phyloP scores from a whole-genome alignment of 2,888 invertebrate genomes.

The Cryptocephalus primarius region DNA sequence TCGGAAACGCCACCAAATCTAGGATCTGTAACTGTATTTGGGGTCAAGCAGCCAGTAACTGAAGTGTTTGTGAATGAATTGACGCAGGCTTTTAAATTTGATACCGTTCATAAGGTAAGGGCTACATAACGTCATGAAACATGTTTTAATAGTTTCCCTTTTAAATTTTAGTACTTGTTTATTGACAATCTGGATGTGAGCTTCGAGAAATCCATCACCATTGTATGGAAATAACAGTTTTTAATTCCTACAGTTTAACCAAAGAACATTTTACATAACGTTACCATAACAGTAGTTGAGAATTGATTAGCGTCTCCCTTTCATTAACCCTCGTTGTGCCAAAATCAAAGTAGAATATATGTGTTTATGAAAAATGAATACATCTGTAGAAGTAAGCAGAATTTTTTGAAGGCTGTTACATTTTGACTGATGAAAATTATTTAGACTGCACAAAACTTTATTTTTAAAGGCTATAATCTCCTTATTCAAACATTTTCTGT shows the following conservation, averaged over 20 bases:
- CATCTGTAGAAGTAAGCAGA: too few relatives aligned
- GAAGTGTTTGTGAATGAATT: slow-evolving; percentile 30
- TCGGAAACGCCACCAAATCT: slow-evolving; percentile 32
- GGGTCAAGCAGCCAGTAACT: slow-evolving; percentile 25
- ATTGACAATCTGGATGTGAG: slow-evolving; percentile 28
- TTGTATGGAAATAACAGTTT: slow-evolving; percentile 27
- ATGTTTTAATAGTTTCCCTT: slow-evolving; percentile 1
- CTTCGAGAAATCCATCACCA: slow-evolving; percentile 23
- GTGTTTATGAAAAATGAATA: too few relatives aligned
- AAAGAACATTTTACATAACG: neutral
- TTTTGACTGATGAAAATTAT: too few relatives aligned
- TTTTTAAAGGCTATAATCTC: too few relatives aligned
- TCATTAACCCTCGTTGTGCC: too few relatives aligned
- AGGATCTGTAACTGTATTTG: slow-evolving; percentile 28
- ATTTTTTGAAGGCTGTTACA: too few relatives aligned
- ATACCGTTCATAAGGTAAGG: slow-evolving; percentile 31
- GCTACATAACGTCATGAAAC: neutral
- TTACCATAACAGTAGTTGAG: neutral
- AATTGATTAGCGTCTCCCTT: too few relatives aligned
- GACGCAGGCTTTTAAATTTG: slow-evolving; percentile 27
- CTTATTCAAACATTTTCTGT: too few relatives aligned
- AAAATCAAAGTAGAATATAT: too few relatives aligned
- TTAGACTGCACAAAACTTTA: too few relatives aligned
- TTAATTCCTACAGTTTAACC: neutral
- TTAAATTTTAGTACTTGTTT: slow-evolving; percentile 27